phyloP scores from a whole-genome alignment of 2,797 vertebrate genomes.

The Brotogeris chrysoptera region DNA sequence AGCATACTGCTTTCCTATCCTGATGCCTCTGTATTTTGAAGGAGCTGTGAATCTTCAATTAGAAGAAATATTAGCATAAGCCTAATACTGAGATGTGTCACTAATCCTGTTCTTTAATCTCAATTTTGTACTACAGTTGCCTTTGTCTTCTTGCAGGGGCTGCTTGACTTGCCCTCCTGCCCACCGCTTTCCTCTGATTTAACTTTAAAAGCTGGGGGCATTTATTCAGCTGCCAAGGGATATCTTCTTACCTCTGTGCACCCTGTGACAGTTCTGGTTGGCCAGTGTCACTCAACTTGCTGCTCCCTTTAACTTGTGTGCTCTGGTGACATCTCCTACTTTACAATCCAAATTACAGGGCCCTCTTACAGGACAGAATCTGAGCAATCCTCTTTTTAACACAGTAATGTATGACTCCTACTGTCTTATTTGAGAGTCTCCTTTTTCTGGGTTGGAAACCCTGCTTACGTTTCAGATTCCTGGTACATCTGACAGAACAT shows the following conservation, averaged over 20 bases:
- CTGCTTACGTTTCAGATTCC: not conserved
- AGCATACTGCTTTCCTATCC: not conserved
- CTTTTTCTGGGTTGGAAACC: not conserved
- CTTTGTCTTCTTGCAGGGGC: not conserved
- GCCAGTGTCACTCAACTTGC: not conserved
- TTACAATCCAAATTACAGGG: not conserved
- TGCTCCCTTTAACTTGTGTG: not conserved
- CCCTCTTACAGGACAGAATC: not conserved
- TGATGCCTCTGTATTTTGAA: not conserved
- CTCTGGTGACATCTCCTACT: not conserved
- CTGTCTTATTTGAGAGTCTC: not conserved
- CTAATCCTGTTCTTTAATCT: not conserved
- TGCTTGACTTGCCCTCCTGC: not conserved
- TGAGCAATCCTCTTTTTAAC: not conserved
- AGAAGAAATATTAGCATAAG: not conserved
- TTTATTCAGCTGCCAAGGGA: not conserved
- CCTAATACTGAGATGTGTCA: not conserved
- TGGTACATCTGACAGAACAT: not conserved
- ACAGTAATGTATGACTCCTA: not conserved
- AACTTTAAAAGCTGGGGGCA: not conserved
- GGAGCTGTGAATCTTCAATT: not conserved
- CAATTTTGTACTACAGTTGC: not conserved
- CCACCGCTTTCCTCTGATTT: not conserved
- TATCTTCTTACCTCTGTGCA: fast-evolving
- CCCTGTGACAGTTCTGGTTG: too few species aligned